Conservation (phyloP, 2,113 vertebrate genomes). For the Nesospiza acunhae region DNA sequence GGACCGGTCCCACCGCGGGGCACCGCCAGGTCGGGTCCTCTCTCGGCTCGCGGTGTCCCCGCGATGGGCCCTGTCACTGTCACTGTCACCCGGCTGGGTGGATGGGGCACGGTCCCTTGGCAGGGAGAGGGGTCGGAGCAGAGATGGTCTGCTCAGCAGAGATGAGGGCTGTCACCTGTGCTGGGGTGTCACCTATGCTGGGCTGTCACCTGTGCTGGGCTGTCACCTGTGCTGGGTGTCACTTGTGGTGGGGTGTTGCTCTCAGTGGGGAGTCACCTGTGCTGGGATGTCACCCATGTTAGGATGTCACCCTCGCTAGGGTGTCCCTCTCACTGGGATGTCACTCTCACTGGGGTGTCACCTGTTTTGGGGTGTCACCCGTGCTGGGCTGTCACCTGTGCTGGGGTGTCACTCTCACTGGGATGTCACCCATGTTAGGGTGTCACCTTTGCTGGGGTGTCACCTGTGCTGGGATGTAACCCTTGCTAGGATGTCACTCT, state of each 20-base stretch:
- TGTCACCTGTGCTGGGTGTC: not conserved
- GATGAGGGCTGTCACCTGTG: too few relatives aligned
- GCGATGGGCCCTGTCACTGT: not conserved
- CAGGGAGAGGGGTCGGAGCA: not conserved
- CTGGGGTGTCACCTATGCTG: accelerated
- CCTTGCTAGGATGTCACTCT: too few relatives aligned
- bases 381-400: too few relatives aligned
- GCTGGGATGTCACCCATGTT: too few relatives aligned
- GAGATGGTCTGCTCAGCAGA: not conserved
- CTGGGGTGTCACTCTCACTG: too few relatives aligned
- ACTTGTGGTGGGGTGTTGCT: not conserved
- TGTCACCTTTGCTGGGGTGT: too few relatives aligned
- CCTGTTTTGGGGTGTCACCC: too few relatives aligned
- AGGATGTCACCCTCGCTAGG: too few relatives aligned
- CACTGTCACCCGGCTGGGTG: not conserved
- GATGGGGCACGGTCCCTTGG: not conserved
- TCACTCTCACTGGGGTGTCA: too few relatives aligned
- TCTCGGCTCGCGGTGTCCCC: not conserved
- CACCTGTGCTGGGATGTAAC: not conserved
- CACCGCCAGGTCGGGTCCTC: not conserved
- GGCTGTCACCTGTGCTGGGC: too few relatives aligned
- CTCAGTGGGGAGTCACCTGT: too few relatives aligned
- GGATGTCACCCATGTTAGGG: not conserved
- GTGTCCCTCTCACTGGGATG: too few relatives aligned
- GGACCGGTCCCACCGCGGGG: not conserved